Percentiles rank a stretch among this genome's conserved stretches.
These are phyloP conservation scores for Graptemys geographica DNA, from an alignment of 2,797 vertebrate genomes.

Conservation along the genomic window DNA sequence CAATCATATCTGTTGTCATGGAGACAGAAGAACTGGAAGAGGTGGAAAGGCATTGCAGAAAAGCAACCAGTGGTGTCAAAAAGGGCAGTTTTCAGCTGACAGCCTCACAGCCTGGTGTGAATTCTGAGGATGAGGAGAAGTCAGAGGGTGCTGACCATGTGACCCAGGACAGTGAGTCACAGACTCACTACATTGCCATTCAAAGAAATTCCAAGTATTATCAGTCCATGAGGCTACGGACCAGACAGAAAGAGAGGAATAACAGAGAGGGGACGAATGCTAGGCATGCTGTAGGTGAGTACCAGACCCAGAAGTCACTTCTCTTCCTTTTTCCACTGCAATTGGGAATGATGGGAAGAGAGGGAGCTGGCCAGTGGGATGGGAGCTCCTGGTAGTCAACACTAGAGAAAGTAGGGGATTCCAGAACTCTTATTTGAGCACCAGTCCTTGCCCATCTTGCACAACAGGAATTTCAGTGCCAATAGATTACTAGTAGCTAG, in stretches of 20 bases:
- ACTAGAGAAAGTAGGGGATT: not conserved
- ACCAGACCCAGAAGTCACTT: not conserved
- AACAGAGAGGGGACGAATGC: not conserved
- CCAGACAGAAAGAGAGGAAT: conserved; percentile 49
- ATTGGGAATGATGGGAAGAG: not conserved
- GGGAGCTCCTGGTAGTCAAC: not conserved
- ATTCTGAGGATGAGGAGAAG: conserved; percentile 62
- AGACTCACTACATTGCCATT: conserved; percentile 43
- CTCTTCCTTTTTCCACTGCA: not conserved
- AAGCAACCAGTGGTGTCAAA: not conserved
- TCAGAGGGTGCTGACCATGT: not conserved
- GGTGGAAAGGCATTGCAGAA: conserved; percentile 20
- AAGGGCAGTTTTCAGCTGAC: conserved; percentile 15
- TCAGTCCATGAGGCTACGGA: conserved; percentile 69
- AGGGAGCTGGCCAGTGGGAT: accelerated
- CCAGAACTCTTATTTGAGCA: not conserved
- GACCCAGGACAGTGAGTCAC: not conserved
- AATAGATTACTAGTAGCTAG: not conserved
- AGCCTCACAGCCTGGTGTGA: conserved; percentile 1
- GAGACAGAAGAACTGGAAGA: conserved; percentile 66
- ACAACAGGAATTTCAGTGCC: not conserved
- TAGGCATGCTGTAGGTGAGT: conserved; percentile 73
- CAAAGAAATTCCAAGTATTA: conserved; percentile 84
- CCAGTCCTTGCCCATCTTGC: not conserved
- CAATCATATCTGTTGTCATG: conserved; percentile 54